Conservation (phyloP, 2,113 vertebrate genomes). For the Mixornis gularis region DNA sequence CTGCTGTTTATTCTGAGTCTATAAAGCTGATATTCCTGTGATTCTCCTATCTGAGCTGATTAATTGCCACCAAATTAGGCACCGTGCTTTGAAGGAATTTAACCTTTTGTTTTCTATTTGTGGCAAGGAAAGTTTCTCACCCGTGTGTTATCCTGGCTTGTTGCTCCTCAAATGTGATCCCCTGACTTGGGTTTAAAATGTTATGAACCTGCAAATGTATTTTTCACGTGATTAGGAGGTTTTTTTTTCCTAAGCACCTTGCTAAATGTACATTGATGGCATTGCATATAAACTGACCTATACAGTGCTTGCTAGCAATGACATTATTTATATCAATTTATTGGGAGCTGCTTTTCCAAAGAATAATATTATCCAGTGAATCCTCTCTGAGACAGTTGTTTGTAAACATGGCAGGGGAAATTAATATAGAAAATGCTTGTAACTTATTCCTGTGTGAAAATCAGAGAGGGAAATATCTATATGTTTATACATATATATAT, state of each 20-base stretch:
- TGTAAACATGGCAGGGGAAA: background rate
- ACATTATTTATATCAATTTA: background rate
- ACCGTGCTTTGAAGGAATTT: background rate
- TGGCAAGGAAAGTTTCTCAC: background rate
- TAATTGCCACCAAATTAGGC: background rate
- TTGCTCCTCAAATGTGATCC: background rate
- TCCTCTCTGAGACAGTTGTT: background rate
- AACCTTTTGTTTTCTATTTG: background rate
- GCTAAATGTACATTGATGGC: background rate
- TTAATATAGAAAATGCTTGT: background rate
- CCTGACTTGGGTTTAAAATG: background rate
- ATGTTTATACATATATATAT: fast-evolving
- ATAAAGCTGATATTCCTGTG: background rate
- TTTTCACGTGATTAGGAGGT: background rate
- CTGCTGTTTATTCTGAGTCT: background rate
- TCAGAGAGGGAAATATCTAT: background rate
- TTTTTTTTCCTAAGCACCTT: background rate
- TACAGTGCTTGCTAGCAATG: background rate
- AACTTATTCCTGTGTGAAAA: background rate
- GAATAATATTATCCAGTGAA: background rate
- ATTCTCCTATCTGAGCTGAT: background rate
- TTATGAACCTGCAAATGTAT: background rate
- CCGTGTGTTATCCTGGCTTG: fast-evolving
- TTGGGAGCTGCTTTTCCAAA: background rate
- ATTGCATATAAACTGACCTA: background rate